Percentiles rank a stretch among this genome's conserved stretches.
phyloP scores from a whole-genome alignment of 2,113 vertebrate genomes.

The Ascaphus truei region DNA sequence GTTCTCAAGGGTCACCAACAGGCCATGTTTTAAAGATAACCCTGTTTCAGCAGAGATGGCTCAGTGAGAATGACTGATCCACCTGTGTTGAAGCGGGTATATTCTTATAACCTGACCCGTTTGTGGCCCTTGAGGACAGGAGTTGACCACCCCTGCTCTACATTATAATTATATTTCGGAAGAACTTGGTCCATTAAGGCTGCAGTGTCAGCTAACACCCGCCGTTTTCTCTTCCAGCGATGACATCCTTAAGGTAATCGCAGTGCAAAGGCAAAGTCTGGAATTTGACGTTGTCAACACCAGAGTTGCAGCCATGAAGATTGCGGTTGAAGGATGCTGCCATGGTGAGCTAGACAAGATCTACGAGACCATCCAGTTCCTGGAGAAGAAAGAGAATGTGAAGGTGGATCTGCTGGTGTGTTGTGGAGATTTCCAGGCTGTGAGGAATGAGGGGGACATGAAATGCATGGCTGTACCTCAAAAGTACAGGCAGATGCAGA shows the following conservation, averaged over 20 bases:
- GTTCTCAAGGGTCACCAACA: too few relatives aligned
- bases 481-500: conserved; percentile 93
- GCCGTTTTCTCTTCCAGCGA: background rate
- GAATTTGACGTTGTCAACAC: background rate
- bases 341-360: conserved; percentile 93
- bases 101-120: too few relatives aligned
- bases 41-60: too few relatives aligned
- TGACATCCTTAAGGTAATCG: too few relatives aligned
- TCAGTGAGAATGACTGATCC: too few relatives aligned
- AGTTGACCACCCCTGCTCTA: too few relatives aligned
- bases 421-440: conserved; percentile 92
- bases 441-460: conserved; percentile 90
- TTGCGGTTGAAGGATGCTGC: conserved; percentile 91
- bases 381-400: conserved; percentile 75
- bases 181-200: too few relatives aligned
- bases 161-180: too few relatives aligned
- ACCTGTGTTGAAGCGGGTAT: too few relatives aligned
- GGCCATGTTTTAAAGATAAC: too few relatives aligned
- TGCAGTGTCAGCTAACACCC: too few relatives aligned
- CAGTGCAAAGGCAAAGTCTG: background rate
- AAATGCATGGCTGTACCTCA: conserved; percentile 89
- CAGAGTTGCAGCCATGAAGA: conserved; percentile 69
- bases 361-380: conserved; percentile 84
- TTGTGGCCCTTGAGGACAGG: too few relatives aligned
- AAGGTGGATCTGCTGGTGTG: conserved; percentile 83